phyloP scores from a whole-genome alignment of 1,140 invertebrate genomes.

The Caenorhabditis tropicalis region DNA sequence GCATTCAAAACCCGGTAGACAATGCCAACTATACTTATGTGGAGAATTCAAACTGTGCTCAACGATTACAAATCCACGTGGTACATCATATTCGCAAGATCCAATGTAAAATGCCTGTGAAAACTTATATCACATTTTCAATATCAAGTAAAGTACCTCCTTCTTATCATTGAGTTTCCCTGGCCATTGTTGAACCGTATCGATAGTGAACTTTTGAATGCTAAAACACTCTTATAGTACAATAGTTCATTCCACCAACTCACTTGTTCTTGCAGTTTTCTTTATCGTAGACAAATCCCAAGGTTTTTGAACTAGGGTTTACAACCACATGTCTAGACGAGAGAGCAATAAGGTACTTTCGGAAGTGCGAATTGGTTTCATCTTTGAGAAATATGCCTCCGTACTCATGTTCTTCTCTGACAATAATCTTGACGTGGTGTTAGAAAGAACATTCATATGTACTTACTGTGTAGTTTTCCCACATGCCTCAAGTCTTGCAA shows the following conservation, averaged over 20 bases:
- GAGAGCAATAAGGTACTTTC: not conserved
- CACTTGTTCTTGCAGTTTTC: not conserved
- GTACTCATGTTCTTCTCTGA: not conserved
- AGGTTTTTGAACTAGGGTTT: not conserved
- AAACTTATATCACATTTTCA: not conserved
- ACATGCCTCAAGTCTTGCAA: not conserved
- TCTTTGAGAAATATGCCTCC: not conserved
- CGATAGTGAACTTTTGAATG: not conserved
- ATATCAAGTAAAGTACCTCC: not conserved
- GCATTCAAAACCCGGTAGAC: not conserved
- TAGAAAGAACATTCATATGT: not conserved
- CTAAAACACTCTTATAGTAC: not conserved
- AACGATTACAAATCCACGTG: slow-evolving; percentile 1
- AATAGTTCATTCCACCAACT: not conserved
- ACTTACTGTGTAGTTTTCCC: not conserved
- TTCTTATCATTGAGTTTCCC: not conserved
- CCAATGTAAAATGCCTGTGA: not conserved
- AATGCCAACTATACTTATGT: not conserved
- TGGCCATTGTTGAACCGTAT: not conserved
- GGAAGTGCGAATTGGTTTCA: not conserved
- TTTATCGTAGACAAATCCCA: not conserved
- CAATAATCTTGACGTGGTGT: not conserved
- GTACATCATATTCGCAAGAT: not conserved
- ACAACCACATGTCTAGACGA: not conserved
- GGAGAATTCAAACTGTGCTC: not conserved